Evolutionary conservation across 1,140 invertebrate genomes (phyloP), one percentile per base, ranked within the genome.

Genomic region (Anthonomus grandis): DNA sequence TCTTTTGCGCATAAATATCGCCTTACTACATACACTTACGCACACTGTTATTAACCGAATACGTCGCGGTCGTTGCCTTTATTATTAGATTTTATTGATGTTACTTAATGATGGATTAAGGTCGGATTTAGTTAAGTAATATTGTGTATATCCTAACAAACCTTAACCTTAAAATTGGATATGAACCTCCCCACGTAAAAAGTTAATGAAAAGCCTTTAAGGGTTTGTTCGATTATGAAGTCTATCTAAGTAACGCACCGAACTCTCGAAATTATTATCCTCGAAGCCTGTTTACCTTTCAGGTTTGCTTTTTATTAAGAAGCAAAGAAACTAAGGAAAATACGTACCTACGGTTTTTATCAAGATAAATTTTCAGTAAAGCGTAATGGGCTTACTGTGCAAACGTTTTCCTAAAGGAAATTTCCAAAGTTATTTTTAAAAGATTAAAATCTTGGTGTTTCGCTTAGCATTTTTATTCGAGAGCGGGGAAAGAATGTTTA

Each of bases 321-420:
- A 44, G 24, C 22, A 51, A 51, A 51, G 49, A 22, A 54, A 54
- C 39, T 54, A 52, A 52, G 50, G 39, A 52, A 52, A 52, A 48
- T 52, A 54, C 51, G 51, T 42, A 21, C 39, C n/a, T n/a, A n/a
- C n/a, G 48, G 41, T 54, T 54, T 54, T 54, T 54, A 54, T 54
- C 51, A 45, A 54, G 51, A 54, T 54, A 54, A 54, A 54, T 44
- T 54, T 54, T 54, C 41, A 27, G 39, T 12, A 54, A 54, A 54
- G 51, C 51, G 51, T 54, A 54, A 54, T 54, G 51, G 51, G 47
- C 47, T 49, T 49, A 45, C 38, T 22, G 51, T 17, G 34, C 17
- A 15, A 54, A 54, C 45, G 51, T 54, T 54, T 54, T 39, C 51
- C 18, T n/a, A 42, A 54, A 41, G 51, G 21, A 54, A 54, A 54